Conservation (phyloP, 2,888 invertebrate genomes). For the Ceriagrion tenellum region DNA sequence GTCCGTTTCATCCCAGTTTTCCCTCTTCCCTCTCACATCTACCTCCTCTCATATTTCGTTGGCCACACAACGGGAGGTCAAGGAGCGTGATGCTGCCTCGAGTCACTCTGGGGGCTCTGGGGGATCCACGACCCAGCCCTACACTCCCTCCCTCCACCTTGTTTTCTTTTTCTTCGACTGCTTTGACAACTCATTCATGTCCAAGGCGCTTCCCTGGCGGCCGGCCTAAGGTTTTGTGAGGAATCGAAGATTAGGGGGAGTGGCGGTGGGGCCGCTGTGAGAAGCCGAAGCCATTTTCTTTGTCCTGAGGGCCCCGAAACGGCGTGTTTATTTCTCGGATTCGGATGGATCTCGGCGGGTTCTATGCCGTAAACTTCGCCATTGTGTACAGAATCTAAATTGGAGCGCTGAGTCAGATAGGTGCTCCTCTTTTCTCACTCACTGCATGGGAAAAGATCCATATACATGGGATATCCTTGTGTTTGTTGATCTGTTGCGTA, state of each 20-base stretch:
- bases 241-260: conserved; percentile 21
- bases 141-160: background rate
- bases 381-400: background rate
- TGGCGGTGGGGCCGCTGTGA: background rate
- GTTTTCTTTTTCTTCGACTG: background rate
- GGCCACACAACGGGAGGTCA: background rate
- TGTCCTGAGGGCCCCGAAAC: background rate
- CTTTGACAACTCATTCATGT: conserved; percentile 27
- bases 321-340: background rate
- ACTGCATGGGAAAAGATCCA: too few species aligned
- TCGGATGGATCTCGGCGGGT: background rate
- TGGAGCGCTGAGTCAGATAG: background rate
- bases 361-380: background rate
- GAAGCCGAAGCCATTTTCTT: background rate
- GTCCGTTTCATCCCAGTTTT: background rate
- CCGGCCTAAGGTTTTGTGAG: background rate
- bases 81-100: background rate
- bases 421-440: too few species aligned
- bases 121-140: background rate
- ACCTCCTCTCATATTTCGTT: background rate
- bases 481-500: too few species aligned
- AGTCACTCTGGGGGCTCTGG: background rate
- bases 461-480: too few species aligned
- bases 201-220: background rate
- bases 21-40: background rate